Conservation (phyloP, 2,113 vertebrate genomes). For the Halichoerus grypus region DNA sequence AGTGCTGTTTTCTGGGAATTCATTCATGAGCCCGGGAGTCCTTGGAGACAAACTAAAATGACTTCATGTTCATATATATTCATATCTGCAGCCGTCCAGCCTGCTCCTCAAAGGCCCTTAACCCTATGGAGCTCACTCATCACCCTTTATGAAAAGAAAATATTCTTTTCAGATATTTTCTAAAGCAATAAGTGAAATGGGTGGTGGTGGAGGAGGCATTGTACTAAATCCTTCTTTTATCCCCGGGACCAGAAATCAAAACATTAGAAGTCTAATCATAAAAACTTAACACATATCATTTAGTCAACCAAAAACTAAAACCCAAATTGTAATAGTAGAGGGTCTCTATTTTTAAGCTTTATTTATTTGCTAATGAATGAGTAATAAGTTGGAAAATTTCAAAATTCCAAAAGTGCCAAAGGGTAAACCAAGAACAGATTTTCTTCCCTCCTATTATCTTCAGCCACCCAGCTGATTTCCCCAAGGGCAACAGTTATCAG, state of each 20-base stretch:
- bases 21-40: slow-evolving; percentile 77
- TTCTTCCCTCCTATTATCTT: neutral
- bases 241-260: neutral
- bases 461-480: neutral
- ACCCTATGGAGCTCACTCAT: slow-evolving; percentile 67
- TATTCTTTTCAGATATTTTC: slow-evolving; percentile 61
- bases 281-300: neutral
- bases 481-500: neutral
- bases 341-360: slow-evolving; percentile 28
- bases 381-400: neutral
- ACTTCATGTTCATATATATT: slow-evolving; percentile 83
- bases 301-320: neutral
- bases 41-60: slow-evolving; percentile 82
- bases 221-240: neutral
- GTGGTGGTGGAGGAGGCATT: neutral
- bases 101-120: slow-evolving; percentile 59
- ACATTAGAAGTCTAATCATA: neutral
- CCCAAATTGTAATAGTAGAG: neutral
- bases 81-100: slow-evolving; percentile 59
- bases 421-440: neutral
- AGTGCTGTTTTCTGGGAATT: slow-evolving; percentile 82
- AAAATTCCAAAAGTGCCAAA: slow-evolving; percentile 25
- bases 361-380: slow-evolving; percentile 53
- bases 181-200: neutral
- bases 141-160: slow-evolving; percentile 72